Base-by-base conservation (phyloP, 2,888 invertebrate genomes). In the Andrena bicolor region DNA sequence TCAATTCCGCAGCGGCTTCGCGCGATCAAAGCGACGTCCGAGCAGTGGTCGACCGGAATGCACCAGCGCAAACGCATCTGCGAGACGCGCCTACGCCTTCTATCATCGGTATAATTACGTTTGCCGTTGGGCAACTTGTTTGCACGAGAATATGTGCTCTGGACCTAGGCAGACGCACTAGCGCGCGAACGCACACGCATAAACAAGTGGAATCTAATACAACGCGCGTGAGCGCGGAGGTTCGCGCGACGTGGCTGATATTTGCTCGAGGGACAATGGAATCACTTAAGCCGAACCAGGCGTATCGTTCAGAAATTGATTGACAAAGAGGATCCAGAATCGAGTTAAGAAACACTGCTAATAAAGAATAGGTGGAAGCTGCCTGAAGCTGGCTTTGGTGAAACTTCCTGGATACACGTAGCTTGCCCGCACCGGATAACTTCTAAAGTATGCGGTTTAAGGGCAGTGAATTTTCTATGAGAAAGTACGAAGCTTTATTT, bases 81-180 rank as follows among this genome's bases (percentile, higher is more conserved):
- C 51, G 74, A 77, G 74, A 63, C 73, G 60, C 35, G 35, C 68
- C 64, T 58, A 76, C 80, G 63, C 76, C 71, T 79, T 60, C 84
- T 74, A 79, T 84, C 84, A 83, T 85, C 87, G 73, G 73, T 80
- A 82, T 89, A 87, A 89, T 89, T 88, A 85, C 82, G 80, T 89
- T 88, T 88, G 82, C 85, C 77, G 73, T 77, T 58, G 82, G 78
- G 75, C 84, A 80, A 82, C 53, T 71, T 73, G 86, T 72, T 75
- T 70, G 84, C 71, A 60, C 75, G 64, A 58, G 53, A 63, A 20
- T 51, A 63, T 26, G 26, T 30, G 23, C 23, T 7, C 20, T 13
- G 35, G 13, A 30, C n/a, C 41, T 5, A 41, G 41, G 41, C 16
- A 41, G 41, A 13, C 41, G 41, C 16, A 16, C 41, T 16, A 13